A percentile compares a stretch with the other conserved stretches of the same genome.
These are phyloP conservation scores for Triplophysa tibetana DNA, from an alignment of 2,113 vertebrate genomes.

Conservation along the genomic window DNA sequence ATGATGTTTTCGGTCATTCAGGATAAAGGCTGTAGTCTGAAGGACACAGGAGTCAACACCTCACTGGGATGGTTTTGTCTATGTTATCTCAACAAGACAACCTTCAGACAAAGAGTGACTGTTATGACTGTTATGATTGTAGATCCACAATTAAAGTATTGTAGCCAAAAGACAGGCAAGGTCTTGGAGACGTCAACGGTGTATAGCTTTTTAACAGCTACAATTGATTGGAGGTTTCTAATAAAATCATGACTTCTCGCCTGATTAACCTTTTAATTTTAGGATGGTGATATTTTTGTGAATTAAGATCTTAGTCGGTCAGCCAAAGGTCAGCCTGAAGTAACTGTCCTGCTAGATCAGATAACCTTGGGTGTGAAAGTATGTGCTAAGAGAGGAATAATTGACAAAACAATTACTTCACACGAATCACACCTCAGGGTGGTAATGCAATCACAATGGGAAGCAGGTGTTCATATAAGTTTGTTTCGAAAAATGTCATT, in stretches of 20 bases:
- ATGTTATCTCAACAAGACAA: background rate
- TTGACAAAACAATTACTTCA: background rate
- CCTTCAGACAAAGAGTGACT: slow-evolving; percentile 7
- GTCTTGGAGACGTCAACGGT: slow-evolving; percentile 9
- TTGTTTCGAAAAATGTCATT: too few relatives aligned
- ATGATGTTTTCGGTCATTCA: slow-evolving; percentile 6
- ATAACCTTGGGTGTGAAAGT: background rate
- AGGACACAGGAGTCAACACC: background rate
- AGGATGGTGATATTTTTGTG: background rate
- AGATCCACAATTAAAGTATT: background rate
- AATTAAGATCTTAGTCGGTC: slow-evolving; percentile 8
- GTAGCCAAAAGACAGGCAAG: slow-evolving; percentile 8
- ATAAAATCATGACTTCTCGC: background rate
- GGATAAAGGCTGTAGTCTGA: slow-evolving; percentile 6
- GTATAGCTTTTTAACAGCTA: slow-evolving; percentile 13
- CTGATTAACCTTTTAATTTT: background rate
- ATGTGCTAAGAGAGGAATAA: background rate
- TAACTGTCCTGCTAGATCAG: background rate
- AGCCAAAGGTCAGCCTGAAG: background rate
- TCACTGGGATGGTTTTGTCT: background rate
- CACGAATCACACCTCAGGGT: too few relatives aligned
- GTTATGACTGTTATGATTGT: background rate
- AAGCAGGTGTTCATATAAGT: too few relatives aligned
- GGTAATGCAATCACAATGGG: too few relatives aligned
- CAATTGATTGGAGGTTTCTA: background rate